phyloP scores from a whole-genome alignment of 2,888 invertebrate species.

The Nesidiocoris tenuis region DNA sequence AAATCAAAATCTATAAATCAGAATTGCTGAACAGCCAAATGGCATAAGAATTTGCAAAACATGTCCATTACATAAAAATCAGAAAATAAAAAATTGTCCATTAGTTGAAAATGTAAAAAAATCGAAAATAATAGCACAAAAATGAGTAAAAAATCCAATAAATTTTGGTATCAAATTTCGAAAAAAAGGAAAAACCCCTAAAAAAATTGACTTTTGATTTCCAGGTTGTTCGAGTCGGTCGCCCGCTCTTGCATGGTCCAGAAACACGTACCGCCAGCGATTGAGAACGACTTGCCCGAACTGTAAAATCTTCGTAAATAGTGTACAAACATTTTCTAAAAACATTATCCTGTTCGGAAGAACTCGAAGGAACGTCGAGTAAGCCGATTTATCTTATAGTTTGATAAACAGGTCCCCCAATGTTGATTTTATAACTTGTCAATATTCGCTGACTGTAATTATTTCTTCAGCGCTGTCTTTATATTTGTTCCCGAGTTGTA shows the following conservation, averaged over 20 bases:
- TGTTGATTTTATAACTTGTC: too few relatives aligned
- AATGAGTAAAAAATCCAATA: too few relatives aligned
- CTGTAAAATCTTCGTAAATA: conserved; percentile 56
- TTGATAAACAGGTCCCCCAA: not conserved
- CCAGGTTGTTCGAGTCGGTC: conserved; percentile 90
- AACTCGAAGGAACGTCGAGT: conserved; percentile 6
- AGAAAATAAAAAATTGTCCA: too few relatives aligned
- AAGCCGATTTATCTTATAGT: conserved; percentile 10
- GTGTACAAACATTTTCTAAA: conserved; percentile 41
- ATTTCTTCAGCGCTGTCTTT: not conserved
- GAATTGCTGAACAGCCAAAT: too few relatives aligned
- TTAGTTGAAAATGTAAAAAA: too few relatives aligned
- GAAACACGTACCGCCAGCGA: conserved; percentile 67
- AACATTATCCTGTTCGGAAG: conserved; percentile 8
- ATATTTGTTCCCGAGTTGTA: too few relatives aligned
- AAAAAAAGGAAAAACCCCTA: too few relatives aligned
- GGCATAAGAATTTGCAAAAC: too few relatives aligned
- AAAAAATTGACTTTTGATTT: not conserved
- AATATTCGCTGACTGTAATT: not conserved
- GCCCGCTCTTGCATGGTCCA: conserved; percentile 93
- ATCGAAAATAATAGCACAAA: too few relatives aligned
- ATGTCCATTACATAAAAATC: too few relatives aligned
- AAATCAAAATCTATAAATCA: too few relatives aligned
- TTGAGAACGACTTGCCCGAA: conserved; percentile 68
- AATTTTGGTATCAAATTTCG: too few relatives aligned